Evolutionary conservation across 2,797 vertebrate genomes (phyloP).

Genomic region (Carduelis carduelis): DNA sequence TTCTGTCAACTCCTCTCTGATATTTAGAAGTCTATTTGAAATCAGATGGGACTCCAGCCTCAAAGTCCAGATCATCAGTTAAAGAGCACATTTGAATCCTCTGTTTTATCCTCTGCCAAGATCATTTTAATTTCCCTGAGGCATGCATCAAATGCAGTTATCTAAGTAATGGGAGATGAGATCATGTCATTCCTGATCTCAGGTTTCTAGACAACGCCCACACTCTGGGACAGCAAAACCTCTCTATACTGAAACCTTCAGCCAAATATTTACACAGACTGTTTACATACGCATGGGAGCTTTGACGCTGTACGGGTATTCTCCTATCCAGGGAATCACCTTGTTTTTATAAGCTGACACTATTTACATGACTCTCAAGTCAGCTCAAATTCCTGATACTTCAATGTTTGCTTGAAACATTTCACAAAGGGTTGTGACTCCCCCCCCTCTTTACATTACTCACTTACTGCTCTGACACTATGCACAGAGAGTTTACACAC

Average conservation of each 20-base stretch:
- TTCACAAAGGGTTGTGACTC: conserved; percentile 37
- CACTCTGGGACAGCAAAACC: conserved; percentile 52
- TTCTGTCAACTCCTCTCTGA: conserved; percentile 62
- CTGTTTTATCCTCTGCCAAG: conserved; percentile 57
- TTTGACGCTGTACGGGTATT: background rate
- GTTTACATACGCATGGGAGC: conserved; percentile 58
- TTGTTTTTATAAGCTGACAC: conserved; percentile 67
- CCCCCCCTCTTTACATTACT: conserved; percentile 7
- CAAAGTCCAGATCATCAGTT: conserved; percentile 61
- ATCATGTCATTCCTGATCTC: conserved; percentile 66
- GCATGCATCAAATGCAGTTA: conserved; percentile 62
- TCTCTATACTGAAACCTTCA: conserved; percentile 45
- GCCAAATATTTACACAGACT: conserved; percentile 62
- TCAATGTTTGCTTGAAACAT: conserved; percentile 58
- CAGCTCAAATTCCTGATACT: conserved; percentile 57
- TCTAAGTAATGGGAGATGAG: conserved; percentile 63
- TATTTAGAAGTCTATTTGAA: conserved; percentile 67
- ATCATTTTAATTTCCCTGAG: conserved; percentile 61
- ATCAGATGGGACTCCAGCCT: conserved; percentile 61
- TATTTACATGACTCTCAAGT: conserved; percentile 67
- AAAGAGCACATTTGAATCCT: conserved; percentile 65
- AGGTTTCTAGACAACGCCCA: conserved; percentile 59
- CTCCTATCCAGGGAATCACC: conserved; percentile 60
- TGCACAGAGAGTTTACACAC: conserved; percentile 12
- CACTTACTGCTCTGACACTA: background rate